phyloP scores from a whole-genome alignment of 37 sponge, comb jelly and placozoan genomes.

The Cladorhizidae sp. region DNA sequence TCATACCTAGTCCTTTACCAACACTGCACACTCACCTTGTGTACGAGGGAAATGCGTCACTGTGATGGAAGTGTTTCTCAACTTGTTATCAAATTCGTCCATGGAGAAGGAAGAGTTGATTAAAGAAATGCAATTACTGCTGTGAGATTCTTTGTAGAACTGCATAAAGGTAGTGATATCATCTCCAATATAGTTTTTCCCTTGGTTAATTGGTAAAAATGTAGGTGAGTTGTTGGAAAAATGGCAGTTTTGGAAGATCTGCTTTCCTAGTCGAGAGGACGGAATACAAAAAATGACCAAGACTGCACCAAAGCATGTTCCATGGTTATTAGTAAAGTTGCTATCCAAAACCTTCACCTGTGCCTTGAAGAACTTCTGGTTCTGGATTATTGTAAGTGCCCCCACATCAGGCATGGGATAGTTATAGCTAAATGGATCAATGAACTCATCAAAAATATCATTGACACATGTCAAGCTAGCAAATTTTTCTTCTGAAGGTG shows the following conservation, averaged over 20 bases:
- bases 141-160: neutral
- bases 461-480: neutral
- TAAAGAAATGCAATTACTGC: neutral
- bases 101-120: neutral
- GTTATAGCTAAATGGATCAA: neutral
- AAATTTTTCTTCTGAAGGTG: neutral
- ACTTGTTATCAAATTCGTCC: neutral
- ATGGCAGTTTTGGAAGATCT: neutral
- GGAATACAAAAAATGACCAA: neutral
- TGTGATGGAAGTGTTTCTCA: neutral
- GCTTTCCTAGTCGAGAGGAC: neutral
- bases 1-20: no score
- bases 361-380: neutral
- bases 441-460: neutral
- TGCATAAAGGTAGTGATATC: neutral
- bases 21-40: neutral
- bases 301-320: constrained; percentile 11
- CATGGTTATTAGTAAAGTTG: constrained; percentile 12
- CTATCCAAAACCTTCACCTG: neutral
- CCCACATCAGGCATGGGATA: constrained; percentile 11
- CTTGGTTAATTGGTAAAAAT: neutral
- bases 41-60: constrained; percentile 1
- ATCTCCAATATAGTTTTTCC: constrained; percentile 15
- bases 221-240: constrained; percentile 1
- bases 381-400: constrained; percentile 5